A percentile compares a stretch with the other conserved stretches of the same genome.
Conservation (phyloP, 2,113 vertebrate species). For the Rhinopithecus roxellana region DNA sequence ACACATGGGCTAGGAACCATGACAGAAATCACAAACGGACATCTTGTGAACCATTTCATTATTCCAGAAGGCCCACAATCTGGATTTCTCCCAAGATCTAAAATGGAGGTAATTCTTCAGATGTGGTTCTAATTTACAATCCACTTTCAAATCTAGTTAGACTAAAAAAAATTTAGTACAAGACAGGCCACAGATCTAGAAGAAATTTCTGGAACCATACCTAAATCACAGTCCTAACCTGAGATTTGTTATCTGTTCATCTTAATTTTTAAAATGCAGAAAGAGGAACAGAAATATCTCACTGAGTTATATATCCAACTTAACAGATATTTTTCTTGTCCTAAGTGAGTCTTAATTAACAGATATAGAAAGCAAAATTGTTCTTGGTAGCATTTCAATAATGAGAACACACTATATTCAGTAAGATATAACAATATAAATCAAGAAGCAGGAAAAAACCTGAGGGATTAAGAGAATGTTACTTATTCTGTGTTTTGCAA, state of each 20-base stretch:
- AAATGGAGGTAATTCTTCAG: background rate
- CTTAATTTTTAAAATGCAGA: slow-evolving; percentile 34
- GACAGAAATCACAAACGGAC: background rate
- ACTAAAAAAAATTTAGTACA: background rate
- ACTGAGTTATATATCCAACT: background rate
- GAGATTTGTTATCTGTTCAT: background rate
- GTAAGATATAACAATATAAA: background rate
- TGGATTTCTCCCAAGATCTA: background rate
- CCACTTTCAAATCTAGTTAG: slow-evolving; percentile 36
- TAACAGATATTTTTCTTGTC: background rate
- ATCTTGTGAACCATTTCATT: slow-evolving; percentile 22
- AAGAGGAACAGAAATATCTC: slow-evolving; percentile 12
- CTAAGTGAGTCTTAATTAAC: background rate
- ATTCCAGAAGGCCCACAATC: background rate
- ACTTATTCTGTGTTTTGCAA: background rate
- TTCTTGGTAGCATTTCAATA: slow-evolving; percentile 29
- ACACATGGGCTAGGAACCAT: background rate
- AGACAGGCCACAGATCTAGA: background rate
- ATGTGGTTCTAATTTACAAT: background rate
- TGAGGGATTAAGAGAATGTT: background rate
- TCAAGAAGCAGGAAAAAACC: background rate
- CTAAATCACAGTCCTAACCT: background rate
- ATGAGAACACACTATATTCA: slow-evolving; percentile 25
- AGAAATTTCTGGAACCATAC: background rate
- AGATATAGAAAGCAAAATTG: slow-evolving; percentile 13